phyloP scores from a whole-genome alignment of 2,888 invertebrate species.

The Acrobasis repandana region DNA sequence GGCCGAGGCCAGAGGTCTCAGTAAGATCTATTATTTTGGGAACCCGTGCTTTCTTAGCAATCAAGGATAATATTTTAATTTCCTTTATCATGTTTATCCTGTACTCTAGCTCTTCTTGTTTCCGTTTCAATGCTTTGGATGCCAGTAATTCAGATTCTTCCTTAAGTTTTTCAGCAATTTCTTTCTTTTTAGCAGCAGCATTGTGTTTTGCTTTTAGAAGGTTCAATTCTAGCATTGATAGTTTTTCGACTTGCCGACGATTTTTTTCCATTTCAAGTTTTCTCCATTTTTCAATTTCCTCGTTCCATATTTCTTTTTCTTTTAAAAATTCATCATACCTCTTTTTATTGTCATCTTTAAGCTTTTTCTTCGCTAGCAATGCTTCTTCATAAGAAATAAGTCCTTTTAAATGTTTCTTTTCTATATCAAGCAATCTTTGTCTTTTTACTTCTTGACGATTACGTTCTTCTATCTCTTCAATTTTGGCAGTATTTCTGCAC shows the following conservation, averaged over 20 bases:
- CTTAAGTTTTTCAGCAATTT: conserved; percentile 56
- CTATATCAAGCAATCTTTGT: conserved; percentile 76
- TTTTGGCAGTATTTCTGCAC: conserved; percentile 63
- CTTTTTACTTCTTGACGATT: conserved; percentile 72
- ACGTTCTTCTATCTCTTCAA: conserved; percentile 69
- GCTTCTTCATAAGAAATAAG: conserved; percentile 84
- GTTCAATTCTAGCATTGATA: conserved; percentile 57
- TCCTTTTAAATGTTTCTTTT: conserved; percentile 83
- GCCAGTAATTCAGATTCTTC: conserved; percentile 56
- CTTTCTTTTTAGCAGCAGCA: conserved; percentile 53
- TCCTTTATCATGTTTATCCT: conserved; percentile 76
- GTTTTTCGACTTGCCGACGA: conserved; percentile 68
- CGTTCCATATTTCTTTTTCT: conserved; percentile 72
- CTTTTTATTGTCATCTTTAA: conserved; percentile 71
- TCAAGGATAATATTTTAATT: conserved; percentile 71
- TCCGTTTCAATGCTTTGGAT: conserved; percentile 64
- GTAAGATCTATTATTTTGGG: conserved; percentile 83
- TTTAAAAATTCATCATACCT: conserved; percentile 76
- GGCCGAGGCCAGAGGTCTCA: conserved; percentile 81
- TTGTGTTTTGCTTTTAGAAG: conserved; percentile 58
- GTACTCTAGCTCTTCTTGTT: conserved; percentile 76
- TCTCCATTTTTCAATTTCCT: conserved; percentile 79
- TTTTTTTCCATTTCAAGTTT: conserved; percentile 73
- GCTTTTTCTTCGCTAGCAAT: conserved; percentile 78
- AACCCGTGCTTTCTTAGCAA: conserved; percentile 76